Evolutionary conservation across 2,797 vertebrate genomes (phyloP).

Genomic region (Triplophysa bombifrons): DNA sequence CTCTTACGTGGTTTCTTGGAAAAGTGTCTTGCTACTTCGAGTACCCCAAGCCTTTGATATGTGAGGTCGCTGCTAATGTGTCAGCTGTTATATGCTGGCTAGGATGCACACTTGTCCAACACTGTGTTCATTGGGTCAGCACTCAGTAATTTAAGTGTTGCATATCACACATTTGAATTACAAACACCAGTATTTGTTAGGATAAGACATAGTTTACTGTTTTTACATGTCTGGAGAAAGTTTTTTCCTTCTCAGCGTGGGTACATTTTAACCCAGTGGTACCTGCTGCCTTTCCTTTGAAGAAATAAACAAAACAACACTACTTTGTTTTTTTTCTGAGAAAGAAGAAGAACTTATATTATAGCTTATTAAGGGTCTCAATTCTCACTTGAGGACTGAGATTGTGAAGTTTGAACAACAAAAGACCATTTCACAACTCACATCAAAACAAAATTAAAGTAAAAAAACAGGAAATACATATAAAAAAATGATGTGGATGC

Average conservation of each 20-base stretch:
- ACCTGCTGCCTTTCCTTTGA: conserved; percentile 12
- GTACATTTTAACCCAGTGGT: background rate
- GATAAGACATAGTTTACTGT: background rate
- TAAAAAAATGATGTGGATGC: background rate
- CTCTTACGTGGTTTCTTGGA: conserved; percentile 35
- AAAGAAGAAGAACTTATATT: background rate
- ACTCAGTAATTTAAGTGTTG: conserved; percentile 9
- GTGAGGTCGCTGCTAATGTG: conserved; percentile 21
- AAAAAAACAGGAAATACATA: background rate
- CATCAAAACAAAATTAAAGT: background rate
- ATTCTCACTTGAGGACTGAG: background rate
- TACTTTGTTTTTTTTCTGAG: background rate
- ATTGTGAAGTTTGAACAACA: background rate
- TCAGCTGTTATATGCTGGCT: conserved; percentile 16
- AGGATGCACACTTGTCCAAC: background rate
- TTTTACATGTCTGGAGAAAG: background rate
- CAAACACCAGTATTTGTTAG: conserved; percentile 9
- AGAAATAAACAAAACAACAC: conserved; percentile 11
- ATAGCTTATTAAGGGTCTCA: conserved; percentile 38
- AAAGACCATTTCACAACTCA: background rate
- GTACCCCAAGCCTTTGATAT: conserved; percentile 31
- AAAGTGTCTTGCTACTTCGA: conserved; percentile 33
- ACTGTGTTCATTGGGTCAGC: conserved; percentile 17
- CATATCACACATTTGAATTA: conserved; percentile 27
- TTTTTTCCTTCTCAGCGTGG: background rate